phyloP scores from a whole-genome alignment of 2,888 invertebrate genomes.

The Drosophila kokeensis region DNA sequence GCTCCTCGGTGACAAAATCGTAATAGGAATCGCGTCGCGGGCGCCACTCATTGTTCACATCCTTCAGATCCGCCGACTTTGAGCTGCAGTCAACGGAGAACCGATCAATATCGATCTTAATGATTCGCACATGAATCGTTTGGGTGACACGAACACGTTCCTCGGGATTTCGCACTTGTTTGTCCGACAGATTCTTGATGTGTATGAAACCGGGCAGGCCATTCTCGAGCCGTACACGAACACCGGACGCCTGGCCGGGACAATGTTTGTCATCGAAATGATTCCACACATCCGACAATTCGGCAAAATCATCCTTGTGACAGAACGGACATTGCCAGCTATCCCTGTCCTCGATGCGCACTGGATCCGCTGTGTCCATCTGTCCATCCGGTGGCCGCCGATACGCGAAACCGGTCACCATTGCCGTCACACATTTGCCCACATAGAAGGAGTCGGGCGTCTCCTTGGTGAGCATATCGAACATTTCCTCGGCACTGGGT shows the following conservation, averaged over 20 bases:
- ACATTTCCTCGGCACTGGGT: constrained; percentile 94
- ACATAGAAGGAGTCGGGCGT: constrained; percentile 97
- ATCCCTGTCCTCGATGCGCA: constrained; percentile 96
- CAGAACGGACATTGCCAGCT: constrained; percentile 99
- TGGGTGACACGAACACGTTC: constrained; percentile 94
- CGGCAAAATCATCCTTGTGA: constrained; percentile 97
- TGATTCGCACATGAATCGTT: constrained; percentile 94
- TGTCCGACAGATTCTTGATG: constrained; percentile 96
- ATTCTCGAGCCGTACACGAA: constrained; percentile 95
- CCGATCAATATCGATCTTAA: constrained; percentile 97
- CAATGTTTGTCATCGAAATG: constrained; percentile 98
- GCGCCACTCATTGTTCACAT: constrained; percentile 96
- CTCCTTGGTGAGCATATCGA: constrained; percentile 98
- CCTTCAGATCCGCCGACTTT: constrained; percentile 95
- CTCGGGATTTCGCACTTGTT: constrained; percentile 96
- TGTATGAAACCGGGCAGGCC: constrained; percentile 96
- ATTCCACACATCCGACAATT: constrained; percentile 98
- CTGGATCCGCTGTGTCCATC: constrained; percentile 97
- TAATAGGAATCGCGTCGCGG: constrained; percentile 96
- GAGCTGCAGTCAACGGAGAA: constrained; percentile 97
- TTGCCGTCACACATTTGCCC: constrained; percentile 93
- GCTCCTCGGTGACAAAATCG: constrained; percentile 93
- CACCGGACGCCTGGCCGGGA: constrained; percentile 97
- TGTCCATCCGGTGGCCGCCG: constrained; percentile 96
- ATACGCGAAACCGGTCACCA: constrained; percentile 92